Evolutionary conservation across 2,888 invertebrate species (phyloP), one percentile per base, ranked within the genome.

Genomic region (Megaustenia siamemsis): DNA sequence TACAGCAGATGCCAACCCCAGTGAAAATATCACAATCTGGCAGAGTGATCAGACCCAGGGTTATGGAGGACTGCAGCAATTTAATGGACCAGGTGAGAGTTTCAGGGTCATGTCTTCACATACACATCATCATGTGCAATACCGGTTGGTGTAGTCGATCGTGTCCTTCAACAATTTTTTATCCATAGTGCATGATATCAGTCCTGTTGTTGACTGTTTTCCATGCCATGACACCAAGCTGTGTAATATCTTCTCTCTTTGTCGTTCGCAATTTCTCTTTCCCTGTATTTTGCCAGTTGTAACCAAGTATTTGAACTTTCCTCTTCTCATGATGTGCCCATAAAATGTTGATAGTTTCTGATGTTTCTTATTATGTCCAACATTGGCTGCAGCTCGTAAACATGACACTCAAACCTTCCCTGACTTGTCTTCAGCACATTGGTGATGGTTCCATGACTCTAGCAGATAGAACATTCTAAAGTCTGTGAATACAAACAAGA

Each of bases 381-480:
- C 56, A 56, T 28, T 15, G 83, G 40, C 49, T 73, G 84, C n/a
- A 84, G 73, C 45, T 80, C 81, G 63, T 79, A 84, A 0, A 84
- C 84, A 24, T 81, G 80, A 43, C 84, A 80, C 68, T 84, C 84
- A 71, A 84, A 73, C 38, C 63, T 56, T n/a, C 76, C 53, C 2
- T 75, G 53, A 12, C 32, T 32, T 2, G 63, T 80, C 32, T 81
- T 84, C 38, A 66, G 73, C 38, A 80, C 75, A 68, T 81, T 80
- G 3, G 81, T 75, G 21, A 84, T 12, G 0, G 84, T 84, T 21
- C 81, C 84, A 2, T 78, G 53, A 38, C 68, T 49, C 69, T 40
- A 77, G 40, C 66, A 83, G 15, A 83, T 12, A 45, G 83, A 83
- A 21, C 77, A 24, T 24, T 83, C 83, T 49, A 77, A 10, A 6